Conservation (phyloP, 2,113 vertebrate species). For the Tyrannus savana region DNA sequence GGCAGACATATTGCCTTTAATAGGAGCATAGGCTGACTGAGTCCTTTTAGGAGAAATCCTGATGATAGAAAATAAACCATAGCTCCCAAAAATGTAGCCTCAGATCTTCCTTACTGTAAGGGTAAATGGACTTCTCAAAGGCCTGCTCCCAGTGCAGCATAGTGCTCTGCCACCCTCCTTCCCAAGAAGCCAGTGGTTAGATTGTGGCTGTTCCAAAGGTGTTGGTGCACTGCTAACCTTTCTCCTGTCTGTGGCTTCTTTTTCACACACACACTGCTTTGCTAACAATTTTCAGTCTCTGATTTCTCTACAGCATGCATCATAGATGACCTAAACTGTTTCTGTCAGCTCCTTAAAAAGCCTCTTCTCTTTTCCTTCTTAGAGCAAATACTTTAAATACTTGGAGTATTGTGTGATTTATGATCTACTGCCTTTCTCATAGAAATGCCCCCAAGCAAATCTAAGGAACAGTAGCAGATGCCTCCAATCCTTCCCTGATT, state of each 20-base stretch:
- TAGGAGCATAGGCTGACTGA: background rate
- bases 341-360: background rate
- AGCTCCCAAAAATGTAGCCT: background rate
- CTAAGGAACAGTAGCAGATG: background rate
- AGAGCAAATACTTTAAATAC: background rate
- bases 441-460: background rate
- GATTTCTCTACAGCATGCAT: background rate
- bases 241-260: background rate
- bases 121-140: background rate
- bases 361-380: background rate
- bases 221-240: background rate
- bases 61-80: background rate
- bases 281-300: background rate
- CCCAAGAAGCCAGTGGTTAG: background rate
- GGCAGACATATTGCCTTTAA: background rate
- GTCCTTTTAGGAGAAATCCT: background rate
- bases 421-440: background rate
- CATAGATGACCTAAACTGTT: background rate
- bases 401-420: background rate
- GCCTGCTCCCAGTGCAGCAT: background rate
- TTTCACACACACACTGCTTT: background rate
- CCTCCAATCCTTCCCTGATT: background rate
- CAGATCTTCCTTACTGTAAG: background rate
- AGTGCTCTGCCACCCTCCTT: background rate
- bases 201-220: background rate